Conservation (phyloP, 2,888 invertebrate species). For the Athrips mouffetella region DNA sequence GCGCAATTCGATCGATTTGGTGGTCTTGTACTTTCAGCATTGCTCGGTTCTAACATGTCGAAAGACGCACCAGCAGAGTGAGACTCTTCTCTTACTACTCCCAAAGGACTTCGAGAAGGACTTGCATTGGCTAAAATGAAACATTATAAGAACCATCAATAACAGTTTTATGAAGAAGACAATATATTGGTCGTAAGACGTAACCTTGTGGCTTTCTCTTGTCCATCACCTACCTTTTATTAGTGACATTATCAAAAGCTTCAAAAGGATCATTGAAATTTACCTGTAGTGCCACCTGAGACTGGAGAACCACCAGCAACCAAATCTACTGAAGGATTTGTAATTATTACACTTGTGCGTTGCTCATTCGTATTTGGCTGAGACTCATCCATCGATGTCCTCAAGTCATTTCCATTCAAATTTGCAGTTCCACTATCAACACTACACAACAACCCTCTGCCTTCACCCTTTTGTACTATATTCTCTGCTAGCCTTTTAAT, state of each 20-base stretch:
- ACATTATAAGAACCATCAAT: background rate
- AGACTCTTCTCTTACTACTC: conserved; percentile 80
- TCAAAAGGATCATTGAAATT: too few relatives aligned
- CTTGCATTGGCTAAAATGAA: conserved; percentile 70
- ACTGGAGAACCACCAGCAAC: conserved; percentile 67
- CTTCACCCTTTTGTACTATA: conserved; percentile 72
- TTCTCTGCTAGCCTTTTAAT: conserved; percentile 70
- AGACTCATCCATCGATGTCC: conserved; percentile 54
- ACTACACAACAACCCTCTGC: conserved; percentile 63
- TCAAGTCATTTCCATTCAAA: conserved; percentile 56
- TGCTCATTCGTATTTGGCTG: conserved; percentile 52
- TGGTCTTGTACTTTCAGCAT: conserved; percentile 49
- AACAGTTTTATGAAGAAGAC: background rate
- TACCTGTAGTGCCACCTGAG: conserved; percentile 66
- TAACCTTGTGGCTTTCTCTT: background rate
- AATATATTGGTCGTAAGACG: background rate
- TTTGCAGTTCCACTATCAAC: conserved; percentile 66
- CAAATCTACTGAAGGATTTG: conserved; percentile 84
- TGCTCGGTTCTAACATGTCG: conserved; percentile 69
- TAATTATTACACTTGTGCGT: conserved; percentile 83
- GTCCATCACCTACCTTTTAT: too few relatives aligned
- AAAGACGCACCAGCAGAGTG: conserved; percentile 69
- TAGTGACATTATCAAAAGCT: too few relatives aligned
- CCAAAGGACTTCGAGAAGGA: conserved; percentile 70
- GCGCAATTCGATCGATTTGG: conserved; percentile 82